A percentile compares a stretch with the other conserved stretches of the same genome.
Evolutionary conservation across 1,140 invertebrate species (phyloP).

Genomic region (Pseudomyrmex sp.): DNA sequence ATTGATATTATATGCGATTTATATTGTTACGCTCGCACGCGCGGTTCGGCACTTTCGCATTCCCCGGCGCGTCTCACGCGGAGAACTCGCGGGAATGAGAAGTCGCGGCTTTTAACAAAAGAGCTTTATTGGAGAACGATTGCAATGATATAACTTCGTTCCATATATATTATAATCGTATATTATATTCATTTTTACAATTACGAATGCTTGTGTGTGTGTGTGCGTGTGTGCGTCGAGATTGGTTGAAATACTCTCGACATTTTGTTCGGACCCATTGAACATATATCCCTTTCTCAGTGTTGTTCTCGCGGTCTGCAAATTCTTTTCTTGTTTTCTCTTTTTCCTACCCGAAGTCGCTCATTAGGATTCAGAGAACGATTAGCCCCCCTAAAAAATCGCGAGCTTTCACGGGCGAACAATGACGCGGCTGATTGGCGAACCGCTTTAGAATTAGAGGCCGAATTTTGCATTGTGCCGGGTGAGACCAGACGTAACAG

Average conservation of each 20-base stretch:
- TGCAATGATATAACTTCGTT: no score
- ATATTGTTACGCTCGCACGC: no score
- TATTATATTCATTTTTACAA: constrained; percentile 24
- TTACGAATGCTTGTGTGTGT: constrained; percentile 15
- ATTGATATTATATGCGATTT: no score
- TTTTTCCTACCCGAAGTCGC: constrained; percentile 32
- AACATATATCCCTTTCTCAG: constrained; percentile 28
- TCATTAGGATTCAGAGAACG: constrained; percentile 73
- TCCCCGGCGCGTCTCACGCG: no score
- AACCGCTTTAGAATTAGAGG: constrained; percentile 77
- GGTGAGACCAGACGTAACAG: constrained; percentile 70
- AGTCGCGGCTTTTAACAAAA: no score
- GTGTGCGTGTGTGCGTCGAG: no score
- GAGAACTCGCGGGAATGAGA: background rate
- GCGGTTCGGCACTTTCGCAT: background rate
- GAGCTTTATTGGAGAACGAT: no score
- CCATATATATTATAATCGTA: background rate
- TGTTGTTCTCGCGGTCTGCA: constrained; percentile 8
- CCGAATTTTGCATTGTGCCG: constrained; percentile 73
- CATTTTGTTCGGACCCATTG: background rate
- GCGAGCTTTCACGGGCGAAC: constrained; percentile 73
- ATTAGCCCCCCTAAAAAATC: constrained; percentile 71
- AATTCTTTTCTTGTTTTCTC: constrained; percentile 34
- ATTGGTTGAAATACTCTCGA: no score
- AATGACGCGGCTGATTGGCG: constrained; percentile 78